These are phyloP conservation scores for Nemopilema nomurai DNA, from an alignment of 30 jellyfish, hydroid and myxozoan genomes.

Conservation along the genomic window DNA sequence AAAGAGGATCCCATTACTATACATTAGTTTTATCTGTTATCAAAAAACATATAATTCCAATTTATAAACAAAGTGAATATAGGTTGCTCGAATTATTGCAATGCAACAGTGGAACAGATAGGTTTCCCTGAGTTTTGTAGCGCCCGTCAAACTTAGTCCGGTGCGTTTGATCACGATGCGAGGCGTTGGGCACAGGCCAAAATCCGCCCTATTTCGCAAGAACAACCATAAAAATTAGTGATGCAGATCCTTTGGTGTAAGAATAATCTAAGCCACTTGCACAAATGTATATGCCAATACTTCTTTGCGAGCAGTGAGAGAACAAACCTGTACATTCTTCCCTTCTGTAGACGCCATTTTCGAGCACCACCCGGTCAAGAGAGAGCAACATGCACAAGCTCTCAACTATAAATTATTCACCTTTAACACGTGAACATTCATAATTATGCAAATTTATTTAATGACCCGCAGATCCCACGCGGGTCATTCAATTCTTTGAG, in stretches of 20 bases:
- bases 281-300: background rate
- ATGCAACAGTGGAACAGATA: background rate
- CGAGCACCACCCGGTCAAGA: conserved; percentile 77
- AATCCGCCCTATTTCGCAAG: background rate
- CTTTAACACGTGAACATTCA: conserved; percentile 63
- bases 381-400: conserved; percentile 66
- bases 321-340: conserved; percentile 61
- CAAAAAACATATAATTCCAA: background rate
- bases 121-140: background rate
- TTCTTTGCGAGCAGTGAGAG: conserved; percentile 32
- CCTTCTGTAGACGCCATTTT: conserved; percentile 64
- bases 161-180: background rate
- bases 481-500: no score
- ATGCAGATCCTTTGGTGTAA: background rate
- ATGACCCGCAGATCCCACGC: conserved; percentile 32
- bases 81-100: background rate
- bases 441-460: conserved; percentile 34
- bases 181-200: background rate
- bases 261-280: background rate
- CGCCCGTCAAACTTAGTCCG: background rate
- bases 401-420: conserved; percentile 64
- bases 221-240: background rate
- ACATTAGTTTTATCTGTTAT: background rate
- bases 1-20: background rate
- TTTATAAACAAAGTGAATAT: background rate